A percentile compares a stretch with the other conserved stretches of the same genome.
phyloP scores from a whole-genome alignment of 2,888 invertebrate species.

The Erebia epiphron region DNA sequence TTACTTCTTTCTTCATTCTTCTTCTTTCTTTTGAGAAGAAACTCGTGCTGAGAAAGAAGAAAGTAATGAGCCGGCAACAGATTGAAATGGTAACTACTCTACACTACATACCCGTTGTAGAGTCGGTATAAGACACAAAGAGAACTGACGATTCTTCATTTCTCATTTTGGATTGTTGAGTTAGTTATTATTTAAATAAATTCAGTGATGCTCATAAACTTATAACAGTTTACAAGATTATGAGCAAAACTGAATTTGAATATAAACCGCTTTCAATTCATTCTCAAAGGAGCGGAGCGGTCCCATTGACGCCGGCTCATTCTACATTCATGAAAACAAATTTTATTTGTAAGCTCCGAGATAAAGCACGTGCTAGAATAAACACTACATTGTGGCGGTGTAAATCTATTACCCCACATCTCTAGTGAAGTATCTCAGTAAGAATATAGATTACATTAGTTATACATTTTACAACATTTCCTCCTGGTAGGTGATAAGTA shows the following conservation, averaged over 20 bases:
- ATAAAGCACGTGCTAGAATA: constrained; percentile 27
- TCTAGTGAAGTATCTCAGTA: not conserved
- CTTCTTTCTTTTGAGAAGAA: too few species aligned
- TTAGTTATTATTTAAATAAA: too few species aligned
- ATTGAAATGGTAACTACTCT: not conserved
- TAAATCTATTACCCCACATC: constrained; percentile 26
- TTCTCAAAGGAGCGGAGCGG: constrained; percentile 9
- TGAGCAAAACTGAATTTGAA: constrained; percentile 4
- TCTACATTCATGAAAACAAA: constrained; percentile 37
- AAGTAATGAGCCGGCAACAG: too few species aligned
- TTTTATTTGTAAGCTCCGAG: constrained; percentile 35
- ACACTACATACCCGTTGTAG: too few species aligned
- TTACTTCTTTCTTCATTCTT: too few species aligned
- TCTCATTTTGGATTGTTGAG: too few species aligned
- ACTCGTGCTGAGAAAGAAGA: too few species aligned
- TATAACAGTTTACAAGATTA: not conserved
- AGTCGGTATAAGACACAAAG: too few species aligned
- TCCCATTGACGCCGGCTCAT: constrained; percentile 27
- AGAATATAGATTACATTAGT: too few species aligned
- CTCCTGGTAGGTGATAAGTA: too few species aligned
- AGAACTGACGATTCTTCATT: not conserved
- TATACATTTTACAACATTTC: too few species aligned
- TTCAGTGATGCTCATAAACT: too few species aligned
- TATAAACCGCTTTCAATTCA: not conserved
- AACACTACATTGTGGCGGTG: constrained; percentile 25